phyloP scores from a whole-genome alignment of 2,888 invertebrate species.

The Ophion ventricosus region DNA sequence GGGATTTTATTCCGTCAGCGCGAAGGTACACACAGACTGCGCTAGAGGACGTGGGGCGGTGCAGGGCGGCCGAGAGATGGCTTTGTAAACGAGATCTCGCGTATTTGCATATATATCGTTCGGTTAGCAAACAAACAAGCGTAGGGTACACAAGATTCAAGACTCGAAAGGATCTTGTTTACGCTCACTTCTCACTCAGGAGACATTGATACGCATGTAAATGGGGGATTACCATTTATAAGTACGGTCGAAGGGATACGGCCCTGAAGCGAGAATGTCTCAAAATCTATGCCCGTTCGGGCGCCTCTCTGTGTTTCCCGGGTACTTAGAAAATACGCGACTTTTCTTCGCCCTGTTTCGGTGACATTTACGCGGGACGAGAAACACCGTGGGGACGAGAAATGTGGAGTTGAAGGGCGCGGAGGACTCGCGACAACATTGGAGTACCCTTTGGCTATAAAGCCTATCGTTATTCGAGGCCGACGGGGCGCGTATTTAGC shows the following conservation, averaged over 20 bases:
- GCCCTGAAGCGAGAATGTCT: background rate
- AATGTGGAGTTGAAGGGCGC: background rate
- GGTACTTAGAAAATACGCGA: background rate
- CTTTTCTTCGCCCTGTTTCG: background rate
- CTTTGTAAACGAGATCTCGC: background rate
- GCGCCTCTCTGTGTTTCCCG: too few relatives aligned
- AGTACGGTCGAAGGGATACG: background rate
- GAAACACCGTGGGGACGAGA: background rate
- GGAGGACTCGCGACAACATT: background rate
- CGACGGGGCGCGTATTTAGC: background rate
- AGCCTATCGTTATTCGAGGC: background rate
- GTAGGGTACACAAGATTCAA: background rate
- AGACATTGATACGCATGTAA: conserved; percentile 12
- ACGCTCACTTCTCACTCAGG: background rate
- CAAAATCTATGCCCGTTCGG: background rate
- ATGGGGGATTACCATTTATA: background rate
- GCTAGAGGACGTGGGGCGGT: background rate
- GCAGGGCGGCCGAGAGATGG: background rate
- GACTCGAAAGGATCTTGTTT: background rate
- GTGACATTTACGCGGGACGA: background rate
- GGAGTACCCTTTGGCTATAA: background rate
- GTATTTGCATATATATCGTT: conserved; percentile 16
- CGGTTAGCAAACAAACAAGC: conserved; percentile 1
- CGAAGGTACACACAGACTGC: background rate
- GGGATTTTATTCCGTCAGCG: background rate